Evolutionary conservation across 2,888 invertebrate species (phyloP), one percentile per base, ranked within the genome.

Genomic region (Thera obeliscata): DNA sequence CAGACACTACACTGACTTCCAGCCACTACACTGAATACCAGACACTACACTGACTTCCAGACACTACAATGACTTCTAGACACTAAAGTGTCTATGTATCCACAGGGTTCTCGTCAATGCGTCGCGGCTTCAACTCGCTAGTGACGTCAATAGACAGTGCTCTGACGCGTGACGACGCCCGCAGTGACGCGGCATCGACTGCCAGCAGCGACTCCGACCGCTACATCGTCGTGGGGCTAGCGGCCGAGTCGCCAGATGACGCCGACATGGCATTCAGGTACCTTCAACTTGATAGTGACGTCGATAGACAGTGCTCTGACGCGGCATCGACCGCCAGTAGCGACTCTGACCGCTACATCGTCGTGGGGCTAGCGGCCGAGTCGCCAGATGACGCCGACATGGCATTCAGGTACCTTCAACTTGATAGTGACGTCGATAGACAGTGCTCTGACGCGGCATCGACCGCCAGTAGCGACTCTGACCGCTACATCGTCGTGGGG

Each of bases 121-220:
- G 96, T 72, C 98, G 97, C 84, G 97, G 97, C 0, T 95, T 98
- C 74, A 96, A 96, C 54, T 97, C 95, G 69, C 94, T 98, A 49
- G 97, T 97, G 95, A 97, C 97, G 63, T 97, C 97, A 0, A 94
- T 98, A 67, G 97, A 98, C 89, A 96, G 96, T 73, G 97, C 96
- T n/a, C 88, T 96, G 66, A 96, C 97, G 73, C 95, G 96, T 0
- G 95, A 95, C 64, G 97, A 97, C 81, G 96, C 96, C 69, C 95
- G 95, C 61, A 96, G 96, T 79, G 94, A 94, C 82, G 93, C 93
- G 1, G 91, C 93, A 0, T 98, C 98, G 75, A 98, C 98, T 71
- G 96, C 96, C 48, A 97, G 97, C 76, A 97, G 97, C 0, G 98
- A 98, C 89, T 98, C 97, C 73, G 97, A 97, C 79, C 96, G 97